Percentiles rank a stretch among this genome's conserved stretches.
These are phyloP conservation scores for Drosophila carrolli DNA, from an alignment of 1,140 invertebrate species.

Conservation along the genomic window DNA sequence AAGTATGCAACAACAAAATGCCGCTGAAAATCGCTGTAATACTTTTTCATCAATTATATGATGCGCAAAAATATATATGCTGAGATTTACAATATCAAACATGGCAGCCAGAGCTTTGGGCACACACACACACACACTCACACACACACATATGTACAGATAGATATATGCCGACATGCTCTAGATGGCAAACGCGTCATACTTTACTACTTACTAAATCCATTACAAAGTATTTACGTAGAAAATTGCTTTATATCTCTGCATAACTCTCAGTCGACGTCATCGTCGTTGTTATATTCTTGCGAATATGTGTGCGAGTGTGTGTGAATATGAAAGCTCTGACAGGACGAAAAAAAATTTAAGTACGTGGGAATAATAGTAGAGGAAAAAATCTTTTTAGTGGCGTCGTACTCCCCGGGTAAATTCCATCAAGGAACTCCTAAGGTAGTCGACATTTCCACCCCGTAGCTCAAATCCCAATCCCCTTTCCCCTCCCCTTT, in stretches of 20 bases:
- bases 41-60: constrained; percentile 83
- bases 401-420: constrained; percentile 34
- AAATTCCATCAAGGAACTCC: constrained; percentile 20
- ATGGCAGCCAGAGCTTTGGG: constrained; percentile 22
- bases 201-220: constrained; percentile 83
- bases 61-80: constrained; percentile 78
- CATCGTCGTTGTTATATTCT: constrained; percentile 45
- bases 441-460: constrained; percentile 23
- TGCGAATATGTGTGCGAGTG: constrained; percentile 22
- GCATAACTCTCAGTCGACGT: constrained; percentile 74
- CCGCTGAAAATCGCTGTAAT: constrained; percentile 79
- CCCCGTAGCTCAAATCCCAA: not conserved
- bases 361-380: constrained; percentile 81
- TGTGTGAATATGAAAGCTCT: constrained; percentile 27
- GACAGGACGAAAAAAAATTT: constrained; percentile 63
- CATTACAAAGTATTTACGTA: constrained; percentile 83
- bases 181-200: constrained; percentile 80
- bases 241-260: constrained; percentile 83
- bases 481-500: not conserved
- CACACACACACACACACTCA: constrained; percentile 40
- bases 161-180: constrained; percentile 65
- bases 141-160: constrained; percentile 17
- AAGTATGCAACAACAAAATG: constrained; percentile 55
- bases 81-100: constrained; percentile 79
- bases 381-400: constrained; percentile 67